These are phyloP conservation scores for Colistium nudipinnis DNA, from an alignment of 2,113 vertebrate genomes.

Conservation along the genomic window DNA sequence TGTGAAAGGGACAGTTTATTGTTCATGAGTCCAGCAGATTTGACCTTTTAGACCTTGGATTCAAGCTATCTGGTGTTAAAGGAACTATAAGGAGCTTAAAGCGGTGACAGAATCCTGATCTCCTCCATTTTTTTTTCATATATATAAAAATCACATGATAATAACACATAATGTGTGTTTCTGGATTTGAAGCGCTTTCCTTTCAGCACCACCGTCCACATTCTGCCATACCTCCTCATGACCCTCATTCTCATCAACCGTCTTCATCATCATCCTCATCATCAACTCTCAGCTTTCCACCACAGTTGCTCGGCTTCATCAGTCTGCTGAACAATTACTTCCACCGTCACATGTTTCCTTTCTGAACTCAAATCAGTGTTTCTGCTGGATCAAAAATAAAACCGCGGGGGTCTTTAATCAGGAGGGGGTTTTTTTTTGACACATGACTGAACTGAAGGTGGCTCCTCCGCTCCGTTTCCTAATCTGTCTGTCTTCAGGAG, in stretches of 20 bases:
- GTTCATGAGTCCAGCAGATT: not conserved
- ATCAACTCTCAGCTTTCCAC: constrained; percentile 29
- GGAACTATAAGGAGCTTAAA: not conserved
- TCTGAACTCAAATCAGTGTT: constrained; percentile 11
- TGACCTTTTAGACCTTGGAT: not conserved
- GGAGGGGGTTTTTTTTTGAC: not conserved
- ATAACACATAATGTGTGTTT: not conserved
- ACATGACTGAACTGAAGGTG: constrained; percentile 30
- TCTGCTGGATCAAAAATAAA: constrained; percentile 14
- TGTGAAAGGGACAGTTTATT: not conserved
- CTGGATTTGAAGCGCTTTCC: constrained; percentile 56
- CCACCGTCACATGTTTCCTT: constrained; percentile 63
- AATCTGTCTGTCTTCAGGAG: constrained; percentile 20
- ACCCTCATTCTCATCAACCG: not conserved
- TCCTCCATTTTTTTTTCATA: not conserved
- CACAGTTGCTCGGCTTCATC: constrained; percentile 27
- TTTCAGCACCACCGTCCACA: constrained; percentile 68
- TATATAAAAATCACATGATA: too few relatives aligned
- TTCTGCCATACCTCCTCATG: too few relatives aligned
- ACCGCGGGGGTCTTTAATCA: not conserved
- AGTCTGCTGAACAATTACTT: constrained; percentile 74
- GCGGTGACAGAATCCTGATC: not conserved
- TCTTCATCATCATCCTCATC: not conserved
- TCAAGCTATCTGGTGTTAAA: not conserved
- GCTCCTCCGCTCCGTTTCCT: constrained; percentile 40